phyloP scores from a whole-genome alignment of 2,797 vertebrate genomes.

The Tiaroga cobitis region DNA sequence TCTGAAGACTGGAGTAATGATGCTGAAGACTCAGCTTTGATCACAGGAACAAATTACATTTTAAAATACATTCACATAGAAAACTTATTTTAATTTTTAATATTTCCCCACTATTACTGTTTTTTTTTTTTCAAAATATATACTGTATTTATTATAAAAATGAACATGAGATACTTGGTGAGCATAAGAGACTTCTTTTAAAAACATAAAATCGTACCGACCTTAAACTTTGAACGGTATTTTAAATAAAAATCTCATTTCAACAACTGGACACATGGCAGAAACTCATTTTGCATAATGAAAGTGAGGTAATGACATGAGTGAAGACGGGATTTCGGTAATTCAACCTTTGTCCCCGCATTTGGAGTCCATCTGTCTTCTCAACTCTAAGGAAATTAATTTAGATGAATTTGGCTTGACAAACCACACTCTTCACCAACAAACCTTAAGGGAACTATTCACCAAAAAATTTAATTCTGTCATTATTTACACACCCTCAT shows the following conservation, averaged over 20 bases:
- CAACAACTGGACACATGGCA: neutral
- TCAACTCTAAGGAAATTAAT: neutral
- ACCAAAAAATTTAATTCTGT: neutral
- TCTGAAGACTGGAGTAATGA: too few species aligned
- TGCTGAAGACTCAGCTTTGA: too few species aligned
- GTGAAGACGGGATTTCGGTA: neutral
- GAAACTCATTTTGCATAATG: conserved; percentile 4
- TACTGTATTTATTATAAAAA: neutral
- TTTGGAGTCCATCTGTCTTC: conserved; percentile 15
- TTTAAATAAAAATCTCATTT: too few species aligned
- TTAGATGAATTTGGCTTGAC: neutral
- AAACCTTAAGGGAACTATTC: neutral
- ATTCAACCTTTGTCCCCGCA: neutral
- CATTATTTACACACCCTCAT: neutral
- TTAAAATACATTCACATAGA: too few species aligned
- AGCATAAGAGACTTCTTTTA: neutral
- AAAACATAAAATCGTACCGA: neutral
- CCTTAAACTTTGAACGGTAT: too few species aligned
- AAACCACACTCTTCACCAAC: neutral
- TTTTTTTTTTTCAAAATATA: neutral
- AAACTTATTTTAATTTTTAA: too few species aligned
- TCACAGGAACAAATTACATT: too few species aligned
- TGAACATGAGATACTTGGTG: neutral
- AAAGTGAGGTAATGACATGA: neutral
- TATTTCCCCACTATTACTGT: too few species aligned